Percentiles rank a stretch among this genome's conserved stretches.
Conservation (phyloP, 2,888 invertebrate genomes). For the Archips xylosteana region DNA sequence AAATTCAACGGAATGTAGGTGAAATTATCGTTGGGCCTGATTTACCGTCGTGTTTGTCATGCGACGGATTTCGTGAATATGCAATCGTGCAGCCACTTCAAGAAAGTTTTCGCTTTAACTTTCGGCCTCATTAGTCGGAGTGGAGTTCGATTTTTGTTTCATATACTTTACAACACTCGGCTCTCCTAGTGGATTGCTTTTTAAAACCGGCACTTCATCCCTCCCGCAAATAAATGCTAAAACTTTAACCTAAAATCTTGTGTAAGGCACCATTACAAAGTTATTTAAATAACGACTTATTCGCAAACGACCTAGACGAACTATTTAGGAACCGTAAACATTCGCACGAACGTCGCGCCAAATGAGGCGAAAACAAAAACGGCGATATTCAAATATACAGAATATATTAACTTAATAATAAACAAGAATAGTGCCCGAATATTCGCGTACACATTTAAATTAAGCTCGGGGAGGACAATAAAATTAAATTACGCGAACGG, state of each 20-base stretch:
- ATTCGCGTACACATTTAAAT: slow-evolving; percentile 45
- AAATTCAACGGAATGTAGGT: slow-evolving; percentile 61
- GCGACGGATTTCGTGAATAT: slow-evolving; percentile 52
- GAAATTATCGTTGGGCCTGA: slow-evolving; percentile 64
- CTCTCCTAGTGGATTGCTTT: slow-evolving; percentile 30
- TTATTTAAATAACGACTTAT: slow-evolving; percentile 40
- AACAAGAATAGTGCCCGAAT: slow-evolving; percentile 41
- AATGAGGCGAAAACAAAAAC: slow-evolving; percentile 40
- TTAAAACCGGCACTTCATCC: slow-evolving; percentile 22
- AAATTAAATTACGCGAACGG: slow-evolving; percentile 46
- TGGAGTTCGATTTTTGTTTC: slow-evolving; percentile 39
- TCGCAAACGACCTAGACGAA: slow-evolving; percentile 41
- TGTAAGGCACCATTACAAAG: slow-evolving; percentile 33
- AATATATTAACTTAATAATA: slow-evolving; percentile 43
- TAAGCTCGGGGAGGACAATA: slow-evolving; percentile 45
- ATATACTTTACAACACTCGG: slow-evolving; percentile 23
- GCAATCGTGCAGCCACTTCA: slow-evolving; percentile 39
- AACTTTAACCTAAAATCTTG: slow-evolving; percentile 34
- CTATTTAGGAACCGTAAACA: slow-evolving; percentile 38
- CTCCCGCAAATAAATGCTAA: slow-evolving; percentile 30
- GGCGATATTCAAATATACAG: slow-evolving; percentile 37
- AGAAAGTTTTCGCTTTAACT: slow-evolving; percentile 47
- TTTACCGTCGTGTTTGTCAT: slow-evolving; percentile 60
- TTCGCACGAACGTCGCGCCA: slow-evolving; percentile 33
- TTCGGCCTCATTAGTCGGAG: slow-evolving; percentile 48